Conservation (phyloP, 1,140 invertebrate species). For the Drosophila nikananu region DNA sequence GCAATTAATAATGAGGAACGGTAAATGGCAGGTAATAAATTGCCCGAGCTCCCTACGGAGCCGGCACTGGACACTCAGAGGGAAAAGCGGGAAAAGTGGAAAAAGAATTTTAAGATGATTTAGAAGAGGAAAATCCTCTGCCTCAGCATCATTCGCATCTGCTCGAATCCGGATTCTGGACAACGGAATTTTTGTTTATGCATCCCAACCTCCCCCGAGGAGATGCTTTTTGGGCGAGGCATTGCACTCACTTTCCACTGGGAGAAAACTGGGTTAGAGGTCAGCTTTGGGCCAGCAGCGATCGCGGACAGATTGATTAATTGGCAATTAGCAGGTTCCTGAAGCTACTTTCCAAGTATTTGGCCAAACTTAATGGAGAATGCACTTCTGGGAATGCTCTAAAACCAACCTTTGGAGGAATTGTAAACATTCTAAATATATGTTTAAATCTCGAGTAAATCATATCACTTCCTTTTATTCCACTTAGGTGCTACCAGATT, state of each 20-base stretch:
- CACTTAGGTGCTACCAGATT: neutral
- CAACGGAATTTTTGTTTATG: constrained; percentile 50
- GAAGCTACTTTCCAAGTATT: neutral
- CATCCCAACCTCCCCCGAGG: constrained; percentile 9
- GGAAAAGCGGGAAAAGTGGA: neutral
- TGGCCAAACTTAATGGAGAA: neutral
- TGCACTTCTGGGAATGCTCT: neutral
- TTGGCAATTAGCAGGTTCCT: neutral
- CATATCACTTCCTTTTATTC: no score
- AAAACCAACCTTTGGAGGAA: neutral
- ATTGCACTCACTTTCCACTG: constrained; percentile 12
- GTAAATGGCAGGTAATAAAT: constrained; percentile 82
- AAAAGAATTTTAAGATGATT: constrained; percentile 25
- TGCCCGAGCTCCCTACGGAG: constrained; percentile 43
- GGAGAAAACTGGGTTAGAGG: constrained; percentile 31
- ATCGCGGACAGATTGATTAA: constrained; percentile 1
- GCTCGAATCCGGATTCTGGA: constrained; percentile 4
- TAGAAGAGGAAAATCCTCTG: constrained; percentile 46
- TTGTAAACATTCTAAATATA: constrained; percentile 2
- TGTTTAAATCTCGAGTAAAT: neutral
- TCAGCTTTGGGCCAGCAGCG: constrained; percentile 5
- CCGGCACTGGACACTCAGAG: constrained; percentile 1
- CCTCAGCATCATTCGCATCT: constrained; percentile 38
- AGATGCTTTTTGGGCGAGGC: constrained; percentile 20
- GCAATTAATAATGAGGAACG: constrained; percentile 79